phyloP scores from a whole-genome alignment of 35 echinoderm and acorn worm genomes.

The Hemicentrotus pulcherrimus region DNA sequence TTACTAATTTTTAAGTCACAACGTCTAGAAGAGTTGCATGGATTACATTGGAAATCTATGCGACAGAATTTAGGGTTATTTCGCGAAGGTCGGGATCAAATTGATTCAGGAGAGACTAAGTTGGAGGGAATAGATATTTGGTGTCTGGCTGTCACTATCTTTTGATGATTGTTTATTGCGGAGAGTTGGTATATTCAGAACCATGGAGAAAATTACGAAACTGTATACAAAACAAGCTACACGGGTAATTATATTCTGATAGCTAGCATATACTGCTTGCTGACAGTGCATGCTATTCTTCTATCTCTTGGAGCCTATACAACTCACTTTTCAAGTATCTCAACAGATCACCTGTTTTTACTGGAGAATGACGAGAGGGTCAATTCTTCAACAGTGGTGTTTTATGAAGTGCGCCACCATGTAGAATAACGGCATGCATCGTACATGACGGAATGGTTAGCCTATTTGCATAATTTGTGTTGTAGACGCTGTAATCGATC shows the following conservation, averaged over 20 bases:
- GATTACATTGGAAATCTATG: constrained; percentile 13
- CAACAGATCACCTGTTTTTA: no score
- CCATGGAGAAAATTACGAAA: constrained; percentile 12
- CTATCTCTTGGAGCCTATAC: not conserved
- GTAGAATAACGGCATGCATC: not conserved
- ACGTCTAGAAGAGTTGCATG: not conserved
- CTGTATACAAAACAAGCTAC: not conserved
- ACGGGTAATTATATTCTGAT: not conserved
- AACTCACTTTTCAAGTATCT: no score
- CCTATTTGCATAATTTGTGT: no score
- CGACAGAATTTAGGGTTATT: not conserved
- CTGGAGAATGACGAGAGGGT: not conserved
- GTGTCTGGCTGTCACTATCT: not conserved
- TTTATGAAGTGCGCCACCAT: not conserved
- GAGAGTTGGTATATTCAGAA: not conserved
- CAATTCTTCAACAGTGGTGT: not conserved
- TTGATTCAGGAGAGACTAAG: not conserved
- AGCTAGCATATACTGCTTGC: not conserved
- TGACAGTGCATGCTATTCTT: not conserved
- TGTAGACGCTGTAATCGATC: no score
- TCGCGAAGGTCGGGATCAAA: not conserved
- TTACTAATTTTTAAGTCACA: not conserved
- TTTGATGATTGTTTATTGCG: not conserved
- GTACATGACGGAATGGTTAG: no score
- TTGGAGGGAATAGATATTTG: not conserved